phyloP scores from a whole-genome alignment of 1,140 invertebrate genomes.

The Plodia interpunctella region DNA sequence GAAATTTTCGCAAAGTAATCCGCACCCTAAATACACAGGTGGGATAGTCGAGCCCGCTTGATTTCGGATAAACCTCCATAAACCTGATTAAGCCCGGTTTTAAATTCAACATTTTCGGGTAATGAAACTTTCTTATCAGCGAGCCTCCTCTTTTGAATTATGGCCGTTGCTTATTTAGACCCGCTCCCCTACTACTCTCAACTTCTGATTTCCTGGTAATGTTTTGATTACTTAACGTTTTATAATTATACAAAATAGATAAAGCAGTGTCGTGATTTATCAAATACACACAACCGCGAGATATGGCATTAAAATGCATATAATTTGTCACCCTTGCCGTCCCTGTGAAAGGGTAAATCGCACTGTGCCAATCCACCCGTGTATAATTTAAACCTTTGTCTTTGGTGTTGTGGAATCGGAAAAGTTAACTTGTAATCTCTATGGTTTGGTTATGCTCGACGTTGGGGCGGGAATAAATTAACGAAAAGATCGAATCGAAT shows the following conservation, averaged over 20 bases:
- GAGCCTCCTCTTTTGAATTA: slow-evolving; percentile 62
- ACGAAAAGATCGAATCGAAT: background rate
- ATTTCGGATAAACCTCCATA: slow-evolving; percentile 58
- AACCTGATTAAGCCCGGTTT: slow-evolving; percentile 70
- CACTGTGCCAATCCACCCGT: slow-evolving; percentile 60
- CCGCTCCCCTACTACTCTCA: slow-evolving; percentile 12
- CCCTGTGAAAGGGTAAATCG: slow-evolving; percentile 58
- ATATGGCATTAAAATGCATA: slow-evolving; percentile 39
- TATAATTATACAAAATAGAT: slow-evolving; percentile 9
- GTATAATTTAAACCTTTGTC: slow-evolving; percentile 71
- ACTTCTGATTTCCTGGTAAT: slow-evolving; percentile 18
- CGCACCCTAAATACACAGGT: slow-evolving; percentile 67
- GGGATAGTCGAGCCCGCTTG: slow-evolving; percentile 33
- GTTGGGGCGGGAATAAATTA: slow-evolving; percentile 17
- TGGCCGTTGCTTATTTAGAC: slow-evolving; percentile 54
- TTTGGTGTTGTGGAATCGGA: slow-evolving; percentile 70
- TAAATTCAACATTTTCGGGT: slow-evolving; percentile 66
- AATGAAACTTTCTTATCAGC: slow-evolving; percentile 74
- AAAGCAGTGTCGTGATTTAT: slow-evolving; percentile 3
- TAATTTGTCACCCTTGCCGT: slow-evolving; percentile 62
- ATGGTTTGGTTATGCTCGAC: slow-evolving; percentile 52
- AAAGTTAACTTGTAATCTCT: slow-evolving; percentile 71
- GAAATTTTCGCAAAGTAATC: slow-evolving; percentile 65
- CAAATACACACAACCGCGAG: slow-evolving; percentile 15
- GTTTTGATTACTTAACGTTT: slow-evolving; percentile 11